These are phyloP conservation scores for Macrobrachium rosenbergii DNA, from an alignment of 1,140 invertebrate genomes.

Conservation along the genomic window DNA sequence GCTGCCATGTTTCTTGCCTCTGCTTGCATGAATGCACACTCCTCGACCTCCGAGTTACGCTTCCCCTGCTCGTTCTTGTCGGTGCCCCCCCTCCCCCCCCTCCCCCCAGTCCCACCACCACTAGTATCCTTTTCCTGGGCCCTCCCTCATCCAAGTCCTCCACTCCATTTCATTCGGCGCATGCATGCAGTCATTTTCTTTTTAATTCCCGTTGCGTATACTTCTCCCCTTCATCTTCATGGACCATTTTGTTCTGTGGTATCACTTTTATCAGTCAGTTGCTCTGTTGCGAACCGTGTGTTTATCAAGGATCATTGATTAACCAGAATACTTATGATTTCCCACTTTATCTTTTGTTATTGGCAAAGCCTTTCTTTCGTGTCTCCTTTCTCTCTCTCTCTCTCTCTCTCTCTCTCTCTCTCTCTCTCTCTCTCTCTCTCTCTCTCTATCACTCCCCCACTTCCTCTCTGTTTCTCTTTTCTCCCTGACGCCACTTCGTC, in stretches of 20 bases:
- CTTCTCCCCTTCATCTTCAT: no score
- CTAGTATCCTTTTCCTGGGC: neutral
- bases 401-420: slow-evolving; percentile 17
- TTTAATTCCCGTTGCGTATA: no score
- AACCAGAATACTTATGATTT: neutral
- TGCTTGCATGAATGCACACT: no score
- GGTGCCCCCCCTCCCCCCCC: neutral
- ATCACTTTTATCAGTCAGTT: no score
- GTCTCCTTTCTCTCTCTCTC: slow-evolving; percentile 11
- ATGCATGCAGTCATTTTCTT: no score
- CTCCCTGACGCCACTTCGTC: neutral
- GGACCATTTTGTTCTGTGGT: no score
- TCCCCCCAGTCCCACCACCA: neutral
- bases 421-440: slow-evolving; percentile 18
- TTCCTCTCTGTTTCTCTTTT: slow-evolving; percentile 2
- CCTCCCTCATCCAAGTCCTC: neutral
- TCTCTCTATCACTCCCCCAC: no score
- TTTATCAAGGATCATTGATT: no score
- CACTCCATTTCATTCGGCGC: no score
- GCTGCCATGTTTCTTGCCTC: no score
- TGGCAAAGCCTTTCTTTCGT: neutral
- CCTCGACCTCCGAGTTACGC: no score
- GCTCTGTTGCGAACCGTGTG: no score
- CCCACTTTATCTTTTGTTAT: neutral
- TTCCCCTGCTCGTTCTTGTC: neutral